These are phyloP conservation scores for Panorpa germanica DNA, from an alignment of 2,888 invertebrate genomes.

Conservation along the genomic window DNA sequence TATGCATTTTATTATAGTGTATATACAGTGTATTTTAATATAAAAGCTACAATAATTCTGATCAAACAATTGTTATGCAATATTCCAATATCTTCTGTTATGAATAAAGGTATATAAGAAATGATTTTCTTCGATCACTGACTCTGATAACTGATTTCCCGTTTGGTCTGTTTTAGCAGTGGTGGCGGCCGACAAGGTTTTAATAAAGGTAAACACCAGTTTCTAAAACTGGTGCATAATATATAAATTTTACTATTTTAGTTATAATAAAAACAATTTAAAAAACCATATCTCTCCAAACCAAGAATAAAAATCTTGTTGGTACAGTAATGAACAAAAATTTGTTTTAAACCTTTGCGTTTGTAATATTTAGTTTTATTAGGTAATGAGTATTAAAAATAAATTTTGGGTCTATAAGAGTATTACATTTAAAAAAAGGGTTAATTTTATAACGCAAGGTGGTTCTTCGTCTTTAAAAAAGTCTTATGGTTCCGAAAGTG, in stretches of 20 bases:
- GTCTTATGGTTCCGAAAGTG: too few relatives aligned
- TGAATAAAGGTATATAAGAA: slow-evolving; percentile 36
- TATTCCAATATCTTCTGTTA: slow-evolving; percentile 30
- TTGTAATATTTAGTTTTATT: too few relatives aligned
- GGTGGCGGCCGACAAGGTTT: slow-evolving; percentile 88
- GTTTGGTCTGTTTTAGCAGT: slow-evolving; percentile 78
- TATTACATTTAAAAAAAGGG: too few relatives aligned
- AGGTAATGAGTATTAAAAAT: too few relatives aligned
- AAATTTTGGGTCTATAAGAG: too few relatives aligned
- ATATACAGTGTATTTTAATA: too few relatives aligned
- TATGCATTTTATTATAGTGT: too few relatives aligned
- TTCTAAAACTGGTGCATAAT: slow-evolving; percentile 49
- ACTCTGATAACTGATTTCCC: slow-evolving; percentile 52
- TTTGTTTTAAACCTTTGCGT: too few relatives aligned
- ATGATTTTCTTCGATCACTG: slow-evolving; percentile 37
- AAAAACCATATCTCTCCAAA: slow-evolving; percentile 34
- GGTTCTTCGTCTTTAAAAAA: too few relatives aligned
- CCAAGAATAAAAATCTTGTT: neutral
- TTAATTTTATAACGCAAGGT: too few relatives aligned
- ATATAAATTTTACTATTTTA: too few relatives aligned
- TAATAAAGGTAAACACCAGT: slow-evolving; percentile 91
- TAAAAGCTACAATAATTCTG: too few relatives aligned
- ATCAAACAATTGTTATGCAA: slow-evolving; percentile 26
- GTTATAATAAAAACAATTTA: slow-evolving; percentile 21
- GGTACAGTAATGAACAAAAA: neutral